These are phyloP conservation scores for Asarcornis scutulata DNA, from an alignment of 2,113 vertebrate species.

Conservation along the genomic window DNA sequence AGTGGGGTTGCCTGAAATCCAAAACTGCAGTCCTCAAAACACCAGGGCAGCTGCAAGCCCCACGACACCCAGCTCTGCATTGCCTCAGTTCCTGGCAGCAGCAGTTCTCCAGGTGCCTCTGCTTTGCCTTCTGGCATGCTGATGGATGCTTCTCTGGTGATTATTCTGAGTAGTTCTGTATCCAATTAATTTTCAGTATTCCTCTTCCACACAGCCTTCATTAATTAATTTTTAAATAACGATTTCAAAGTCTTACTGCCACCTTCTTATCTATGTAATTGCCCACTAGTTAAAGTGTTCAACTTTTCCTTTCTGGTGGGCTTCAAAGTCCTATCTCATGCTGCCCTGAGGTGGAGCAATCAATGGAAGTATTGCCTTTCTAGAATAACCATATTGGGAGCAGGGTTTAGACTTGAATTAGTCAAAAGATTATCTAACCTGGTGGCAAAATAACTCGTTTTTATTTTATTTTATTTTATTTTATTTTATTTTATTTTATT, in stretches of 20 bases:
- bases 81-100: neutral
- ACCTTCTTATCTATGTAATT: neutral
- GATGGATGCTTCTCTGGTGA: neutral
- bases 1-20: neutral
- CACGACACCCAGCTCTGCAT: neutral
- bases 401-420: neutral
- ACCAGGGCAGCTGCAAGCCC: neutral
- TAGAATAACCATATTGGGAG: neutral
- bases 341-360: neutral
- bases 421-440: neutral
- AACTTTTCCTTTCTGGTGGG: neutral
- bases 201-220: neutral
- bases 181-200: neutral
- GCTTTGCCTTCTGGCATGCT: neutral
- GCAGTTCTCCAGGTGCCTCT: neutral
- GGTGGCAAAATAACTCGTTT: neutral
- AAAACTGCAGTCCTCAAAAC: neutral
- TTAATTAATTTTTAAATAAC: neutral
- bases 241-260: neutral
- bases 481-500: no score
- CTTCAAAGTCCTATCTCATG: neutral
- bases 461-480: no score
- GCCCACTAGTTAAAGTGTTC: neutral
- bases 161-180: neutral
- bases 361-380: neutral